phyloP scores from a whole-genome alignment of 2,797 vertebrate genomes.

The Limosa lapponica region DNA sequence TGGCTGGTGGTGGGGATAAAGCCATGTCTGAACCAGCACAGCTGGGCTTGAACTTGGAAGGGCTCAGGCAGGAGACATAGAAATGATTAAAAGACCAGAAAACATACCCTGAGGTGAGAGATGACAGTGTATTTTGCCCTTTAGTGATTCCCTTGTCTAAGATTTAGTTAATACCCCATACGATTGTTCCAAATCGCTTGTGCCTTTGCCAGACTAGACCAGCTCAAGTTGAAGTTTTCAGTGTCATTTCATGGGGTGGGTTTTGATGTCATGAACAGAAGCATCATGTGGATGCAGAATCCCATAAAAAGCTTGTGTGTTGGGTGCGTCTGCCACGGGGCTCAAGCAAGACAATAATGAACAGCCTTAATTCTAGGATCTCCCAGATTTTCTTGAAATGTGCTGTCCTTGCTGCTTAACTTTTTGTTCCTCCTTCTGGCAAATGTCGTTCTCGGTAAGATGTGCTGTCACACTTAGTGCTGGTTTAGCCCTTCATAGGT shows the following conservation, averaged over 20 bases:
- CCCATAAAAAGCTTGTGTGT: neutral
- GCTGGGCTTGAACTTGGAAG: neutral
- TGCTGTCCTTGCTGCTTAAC: neutral
- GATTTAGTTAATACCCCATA: neutral
- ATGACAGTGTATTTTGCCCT: neutral
- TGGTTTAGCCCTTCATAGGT: neutral
- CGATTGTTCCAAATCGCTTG: neutral
- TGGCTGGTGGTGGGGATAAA: neutral
- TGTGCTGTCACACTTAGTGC: neutral
- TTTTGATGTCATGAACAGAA: neutral
- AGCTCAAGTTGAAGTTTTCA: neutral
- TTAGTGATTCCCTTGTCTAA: neutral
- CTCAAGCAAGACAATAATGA: fast-evolving
- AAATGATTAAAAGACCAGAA: neutral
- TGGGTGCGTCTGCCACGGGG: fast-evolving
- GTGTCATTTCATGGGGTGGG: neutral
- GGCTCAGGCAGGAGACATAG: neutral
- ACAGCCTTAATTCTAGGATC: neutral
- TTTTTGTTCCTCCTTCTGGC: neutral
- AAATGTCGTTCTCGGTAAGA: neutral
- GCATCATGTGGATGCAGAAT: neutral
- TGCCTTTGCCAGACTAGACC: neutral
- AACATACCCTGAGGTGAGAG: neutral
- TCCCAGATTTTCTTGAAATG: neutral
- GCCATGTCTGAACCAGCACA: neutral